These are phyloP conservation scores for Lycia hirtaria DNA, from an alignment of 2,888 invertebrate species.

Conservation along the genomic window DNA sequence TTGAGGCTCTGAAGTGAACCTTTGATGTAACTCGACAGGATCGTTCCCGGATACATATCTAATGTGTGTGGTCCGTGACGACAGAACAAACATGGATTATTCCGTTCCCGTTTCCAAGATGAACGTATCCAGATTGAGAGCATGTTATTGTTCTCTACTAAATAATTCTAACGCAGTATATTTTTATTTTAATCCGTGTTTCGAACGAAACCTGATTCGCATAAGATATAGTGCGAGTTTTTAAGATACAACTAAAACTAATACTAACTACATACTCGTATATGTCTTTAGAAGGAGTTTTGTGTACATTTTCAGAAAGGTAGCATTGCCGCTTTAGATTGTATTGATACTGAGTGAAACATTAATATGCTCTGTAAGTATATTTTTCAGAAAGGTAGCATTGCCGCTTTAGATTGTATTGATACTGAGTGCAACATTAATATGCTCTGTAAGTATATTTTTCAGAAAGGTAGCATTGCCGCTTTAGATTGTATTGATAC, in stretches of 20 bases:
- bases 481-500: no score
- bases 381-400: no score
- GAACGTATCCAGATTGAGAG: constrained; percentile 2
- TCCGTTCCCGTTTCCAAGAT: constrained; percentile 12
- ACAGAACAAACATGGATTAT: constrained; percentile 16
- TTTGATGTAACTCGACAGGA: constrained; percentile 20
- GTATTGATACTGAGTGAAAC: no score
- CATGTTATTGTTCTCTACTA: constrained; percentile 5
- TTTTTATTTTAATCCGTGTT: not conserved
- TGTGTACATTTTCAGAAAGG: no score
- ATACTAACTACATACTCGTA: no score
- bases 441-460: no score
- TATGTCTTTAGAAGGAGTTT: no score
- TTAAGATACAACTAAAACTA: not conserved
- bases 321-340: no score
- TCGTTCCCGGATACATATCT: constrained; percentile 20
- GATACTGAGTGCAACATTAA: no score
- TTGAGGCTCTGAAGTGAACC: constrained; percentile 15
- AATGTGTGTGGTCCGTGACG: constrained; percentile 12
- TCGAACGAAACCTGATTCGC: not conserved
- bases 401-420: no score
- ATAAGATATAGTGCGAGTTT: not conserved
- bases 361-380: no score
- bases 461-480: no score
- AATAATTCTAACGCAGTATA: constrained; percentile 2